Percentiles rank a stretch among this genome's conserved stretches.
These are phyloP conservation scores for Drosophila hamatofila DNA, from an alignment of 2,888 invertebrate species.

Conservation along the genomic window DNA sequence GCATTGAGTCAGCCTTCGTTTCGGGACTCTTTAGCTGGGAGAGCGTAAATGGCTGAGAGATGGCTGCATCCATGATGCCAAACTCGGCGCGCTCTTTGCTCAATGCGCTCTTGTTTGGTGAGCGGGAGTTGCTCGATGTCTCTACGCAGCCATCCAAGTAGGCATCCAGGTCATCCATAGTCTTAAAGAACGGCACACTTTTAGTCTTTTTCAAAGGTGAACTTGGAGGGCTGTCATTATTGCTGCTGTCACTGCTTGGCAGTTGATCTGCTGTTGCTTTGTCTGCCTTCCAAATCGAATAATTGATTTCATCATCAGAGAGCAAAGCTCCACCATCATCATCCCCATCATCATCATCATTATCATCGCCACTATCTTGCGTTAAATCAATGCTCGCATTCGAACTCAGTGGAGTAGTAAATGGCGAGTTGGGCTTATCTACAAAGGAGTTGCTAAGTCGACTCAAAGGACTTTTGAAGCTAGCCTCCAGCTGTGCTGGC, in stretches of 20 bases:
- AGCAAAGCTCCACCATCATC: conserved; percentile 81
- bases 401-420: conserved; percentile 25
- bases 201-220: conserved; percentile 25
- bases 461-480: conserved; percentile 48
- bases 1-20: conserved; percentile 25
- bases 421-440: conserved; percentile 2
- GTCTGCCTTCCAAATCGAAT: conserved; percentile 86
- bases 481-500: conserved; percentile 20
- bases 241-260: conserved; percentile 11
- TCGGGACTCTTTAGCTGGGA: conserved; percentile 47
- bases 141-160: conserved; percentile 31
- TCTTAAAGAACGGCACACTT: conserved; percentile 53
- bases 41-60: conserved; percentile 61
- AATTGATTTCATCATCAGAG: conserved; percentile 88
- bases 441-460: conserved; percentile 13
- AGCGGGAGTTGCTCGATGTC: conserved; percentile 31
- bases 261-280: conserved; percentile 38
- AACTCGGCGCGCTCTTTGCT: conserved; percentile 79
- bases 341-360: conserved; percentile 3
- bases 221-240: conserved; percentile 1
- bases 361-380: conserved; percentile 49
- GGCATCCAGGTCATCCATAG: conserved; percentile 58
- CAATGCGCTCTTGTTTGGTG: conserved; percentile 65
- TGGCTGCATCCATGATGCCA: conserved; percentile 78
- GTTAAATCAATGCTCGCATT: conserved; percentile 74